Conservation (phyloP, 2,888 invertebrate genomes). For the Amphimallon solstitiale region DNA sequence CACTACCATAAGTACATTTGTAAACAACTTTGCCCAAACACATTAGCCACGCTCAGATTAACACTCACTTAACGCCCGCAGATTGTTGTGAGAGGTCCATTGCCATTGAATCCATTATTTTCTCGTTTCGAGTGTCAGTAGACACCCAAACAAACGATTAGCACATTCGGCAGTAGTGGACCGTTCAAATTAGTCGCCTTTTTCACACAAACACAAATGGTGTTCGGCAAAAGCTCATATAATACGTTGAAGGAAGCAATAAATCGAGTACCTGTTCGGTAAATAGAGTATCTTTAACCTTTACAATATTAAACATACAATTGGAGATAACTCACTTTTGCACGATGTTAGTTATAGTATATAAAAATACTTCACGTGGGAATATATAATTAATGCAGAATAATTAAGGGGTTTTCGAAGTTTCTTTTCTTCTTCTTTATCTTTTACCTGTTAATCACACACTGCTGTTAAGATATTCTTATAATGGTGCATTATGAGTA, state of each 20-base stretch:
- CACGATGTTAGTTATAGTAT: too few relatives aligned
- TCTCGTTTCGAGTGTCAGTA: slow-evolving; percentile 33
- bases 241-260: slow-evolving; percentile 19
- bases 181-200: slow-evolving; percentile 24
- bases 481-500: too few relatives aligned
- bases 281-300: slow-evolving; percentile 20
- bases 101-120: slow-evolving; percentile 31
- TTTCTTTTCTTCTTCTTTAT: too few relatives aligned
- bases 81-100: slow-evolving; percentile 27
- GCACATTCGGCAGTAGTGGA: slow-evolving; percentile 28
- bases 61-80: slow-evolving; percentile 29
- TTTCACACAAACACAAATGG: slow-evolving; percentile 25
- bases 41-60: slow-evolving; percentile 33
- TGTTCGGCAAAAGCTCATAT: slow-evolving; percentile 23
- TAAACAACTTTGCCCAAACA: slow-evolving; percentile 29
- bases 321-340: neutral
- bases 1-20: slow-evolving; percentile 28
- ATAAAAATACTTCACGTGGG: too few relatives aligned
- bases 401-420: too few relatives aligned
- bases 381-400: too few relatives aligned
- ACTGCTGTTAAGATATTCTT: too few relatives aligned
- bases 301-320: neutral
- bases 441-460: too few relatives aligned
- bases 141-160: slow-evolving; percentile 38
- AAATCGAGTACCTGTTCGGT: slow-evolving; percentile 27